Conservation (phyloP, 1,140 invertebrate genomes). For the Pseudomyrmex concolor region DNA sequence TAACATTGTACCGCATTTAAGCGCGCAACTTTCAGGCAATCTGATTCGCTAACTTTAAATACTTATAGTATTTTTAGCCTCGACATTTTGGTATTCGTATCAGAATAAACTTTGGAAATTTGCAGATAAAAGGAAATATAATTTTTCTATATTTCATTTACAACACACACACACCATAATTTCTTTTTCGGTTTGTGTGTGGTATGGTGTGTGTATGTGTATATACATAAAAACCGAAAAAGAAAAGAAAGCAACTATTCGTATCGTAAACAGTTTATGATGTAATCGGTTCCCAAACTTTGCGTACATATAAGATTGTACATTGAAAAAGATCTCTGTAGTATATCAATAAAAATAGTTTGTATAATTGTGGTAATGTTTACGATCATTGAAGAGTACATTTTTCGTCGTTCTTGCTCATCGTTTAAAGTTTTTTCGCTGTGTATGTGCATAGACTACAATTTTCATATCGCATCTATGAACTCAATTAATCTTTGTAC, state of each 20-base stretch:
- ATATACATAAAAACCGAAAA: no score
- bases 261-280: background rate
- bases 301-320: slow-evolving; percentile 49
- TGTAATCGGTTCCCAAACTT: slow-evolving; percentile 15
- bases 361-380: slow-evolving; percentile 27
- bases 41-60: no score
- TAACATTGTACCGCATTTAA: no score
- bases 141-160: no score
- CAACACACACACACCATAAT: no score
- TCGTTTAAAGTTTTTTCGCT: background rate
- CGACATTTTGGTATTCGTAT: no score
- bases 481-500: slow-evolving; percentile 65
- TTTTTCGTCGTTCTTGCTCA: slow-evolving; percentile 9
- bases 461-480: slow-evolving; percentile 11
- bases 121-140: no score
- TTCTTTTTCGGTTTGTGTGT: no score
- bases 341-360: slow-evolving; percentile 68
- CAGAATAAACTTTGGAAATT: no score
- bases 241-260: background rate
- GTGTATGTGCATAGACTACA: background rate
- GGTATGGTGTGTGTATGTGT: no score
- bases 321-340: slow-evolving; percentile 55
- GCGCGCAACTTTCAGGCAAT: no score
- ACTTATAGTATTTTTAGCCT: no score
- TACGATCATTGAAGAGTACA: slow-evolving; percentile 36